Percentiles rank a stretch among this genome's conserved stretches.
Conservation (phyloP, 1,140 invertebrate species). For the Drosophila seguyi region DNA sequence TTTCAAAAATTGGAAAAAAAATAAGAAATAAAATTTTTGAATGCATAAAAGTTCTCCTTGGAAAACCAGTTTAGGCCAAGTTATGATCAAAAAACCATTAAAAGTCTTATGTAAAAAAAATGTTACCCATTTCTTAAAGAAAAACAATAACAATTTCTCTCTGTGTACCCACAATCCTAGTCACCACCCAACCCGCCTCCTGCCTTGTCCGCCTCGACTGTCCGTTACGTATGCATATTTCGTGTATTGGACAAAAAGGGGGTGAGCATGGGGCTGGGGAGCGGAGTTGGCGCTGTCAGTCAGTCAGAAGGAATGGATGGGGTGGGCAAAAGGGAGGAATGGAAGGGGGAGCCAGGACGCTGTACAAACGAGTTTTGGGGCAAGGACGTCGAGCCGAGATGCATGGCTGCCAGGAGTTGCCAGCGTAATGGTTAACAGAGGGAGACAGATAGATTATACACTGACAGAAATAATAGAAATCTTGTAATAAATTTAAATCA, state of each 20-base stretch:
- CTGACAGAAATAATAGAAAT: not conserved
- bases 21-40: too few species aligned
- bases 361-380: conserved; percentile 80
- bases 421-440: conserved; percentile 10
- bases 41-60: too few species aligned
- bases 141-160: too few species aligned
- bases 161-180: conserved; percentile 9
- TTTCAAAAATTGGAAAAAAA: too few species aligned
- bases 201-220: conserved; percentile 29
- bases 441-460: conserved; percentile 5
- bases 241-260: conserved; percentile 22
- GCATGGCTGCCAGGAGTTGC: conserved; percentile 49
- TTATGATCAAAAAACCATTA: too few species aligned
- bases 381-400: conserved; percentile 75
- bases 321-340: not conserved
- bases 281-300: conserved; percentile 29
- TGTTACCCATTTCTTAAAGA: too few species aligned
- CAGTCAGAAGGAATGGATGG: conserved; percentile 11
- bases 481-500: not conserved
- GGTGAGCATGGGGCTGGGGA: conserved; percentile 2
- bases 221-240: conserved; percentile 81
- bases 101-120: too few species aligned
- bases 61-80: too few species aligned
- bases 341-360: conserved; percentile 12
- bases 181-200: not conserved